Base-by-base conservation (phyloP, 2,797 vertebrate genomes). In the Intellagama lesueurii region DNA sequence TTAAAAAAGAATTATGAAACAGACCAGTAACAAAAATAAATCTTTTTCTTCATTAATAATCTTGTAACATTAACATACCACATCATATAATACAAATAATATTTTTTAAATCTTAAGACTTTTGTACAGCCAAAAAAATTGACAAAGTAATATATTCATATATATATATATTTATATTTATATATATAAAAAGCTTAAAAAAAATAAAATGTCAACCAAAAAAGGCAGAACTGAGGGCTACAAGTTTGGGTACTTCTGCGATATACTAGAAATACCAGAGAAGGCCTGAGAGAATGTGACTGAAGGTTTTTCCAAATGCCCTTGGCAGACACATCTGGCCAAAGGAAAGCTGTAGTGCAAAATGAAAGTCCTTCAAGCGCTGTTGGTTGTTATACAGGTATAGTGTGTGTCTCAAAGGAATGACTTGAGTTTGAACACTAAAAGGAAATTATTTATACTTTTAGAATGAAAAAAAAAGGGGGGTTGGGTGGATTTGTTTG, bases 1-100 rank as follows among this genome's bases (percentile, higher is more conserved):
- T 99, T 99, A 99, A 98, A 99, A 99, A 99, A 99, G 98, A 99
- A 99, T 99, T 99, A 99, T 98, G 98, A 99, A 99, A 99, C 98
- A 99, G 99, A 99, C 98, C 98, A 95, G 98, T 99, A 99, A 99
- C 98, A 99, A 99, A 99, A 99, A 99, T 99, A 99, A 99, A 99
- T 98, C 98, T 98, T 97, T 98, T 98, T 98, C 98, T 98, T 98
- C 98, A 98, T 99, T 98, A 99, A 99, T 99, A 99, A 99, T 99
- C 97, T 97, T 97, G 97, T 98, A 99, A 99, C 99, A 98, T 99
- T 98, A 98, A 99, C 97, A 97, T 98, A 99, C 98, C 97, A 98
- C 98, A 97, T 99, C 98, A 98, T 99, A 99, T 99, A 98, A 99
- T 99, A 99, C 98, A 99, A 99, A 99, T 99, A 98, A 99, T 98